phyloP scores from a whole-genome alignment of 2,888 invertebrate species.

The Stenotaenia linearis region DNA sequence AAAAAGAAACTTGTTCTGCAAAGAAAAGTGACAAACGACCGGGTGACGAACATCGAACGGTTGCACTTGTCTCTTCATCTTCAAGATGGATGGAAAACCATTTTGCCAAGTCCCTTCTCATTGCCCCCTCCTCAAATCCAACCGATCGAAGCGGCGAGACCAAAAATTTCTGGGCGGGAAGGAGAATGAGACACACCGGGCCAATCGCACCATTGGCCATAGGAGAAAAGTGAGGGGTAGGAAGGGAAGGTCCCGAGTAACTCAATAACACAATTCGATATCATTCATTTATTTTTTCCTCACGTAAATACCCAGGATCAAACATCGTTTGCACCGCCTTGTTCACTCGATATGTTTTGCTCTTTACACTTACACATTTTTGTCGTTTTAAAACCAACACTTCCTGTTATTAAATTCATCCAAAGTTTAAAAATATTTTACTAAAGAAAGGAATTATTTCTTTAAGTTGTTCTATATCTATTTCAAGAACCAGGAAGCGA shows the following conservation, averaged over 20 bases:
- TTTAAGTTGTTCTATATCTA: background rate
- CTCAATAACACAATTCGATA: background rate
- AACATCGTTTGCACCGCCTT: background rate
- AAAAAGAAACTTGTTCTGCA: background rate
- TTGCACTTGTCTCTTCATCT: conserved; percentile 17
- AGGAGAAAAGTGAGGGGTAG: conserved; percentile 24
- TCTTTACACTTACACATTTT: background rate
- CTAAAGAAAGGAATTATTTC: too few species aligned
- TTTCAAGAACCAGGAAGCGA: conserved; percentile 20
- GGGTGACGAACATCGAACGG: conserved; percentile 10
- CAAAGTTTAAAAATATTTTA: too few species aligned
- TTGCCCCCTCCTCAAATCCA: conserved; percentile 26
- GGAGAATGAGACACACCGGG: conserved; percentile 26
- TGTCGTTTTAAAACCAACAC: background rate
- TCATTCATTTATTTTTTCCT: background rate
- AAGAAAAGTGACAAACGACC: background rate
- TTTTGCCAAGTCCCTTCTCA: conserved; percentile 23
- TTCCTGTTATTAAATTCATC: background rate
- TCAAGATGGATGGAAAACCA: conserved; percentile 26
- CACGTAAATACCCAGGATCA: background rate
- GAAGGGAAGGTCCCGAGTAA: conserved; percentile 3
- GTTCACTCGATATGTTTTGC: background rate
- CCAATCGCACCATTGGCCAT: conserved; percentile 24
- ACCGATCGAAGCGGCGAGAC: conserved; percentile 26
- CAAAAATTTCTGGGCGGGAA: conserved; percentile 20